Evolutionary conservation across 2,888 invertebrate genomes (phyloP).

Genomic region (Cosmopolites sordidus): DNA sequence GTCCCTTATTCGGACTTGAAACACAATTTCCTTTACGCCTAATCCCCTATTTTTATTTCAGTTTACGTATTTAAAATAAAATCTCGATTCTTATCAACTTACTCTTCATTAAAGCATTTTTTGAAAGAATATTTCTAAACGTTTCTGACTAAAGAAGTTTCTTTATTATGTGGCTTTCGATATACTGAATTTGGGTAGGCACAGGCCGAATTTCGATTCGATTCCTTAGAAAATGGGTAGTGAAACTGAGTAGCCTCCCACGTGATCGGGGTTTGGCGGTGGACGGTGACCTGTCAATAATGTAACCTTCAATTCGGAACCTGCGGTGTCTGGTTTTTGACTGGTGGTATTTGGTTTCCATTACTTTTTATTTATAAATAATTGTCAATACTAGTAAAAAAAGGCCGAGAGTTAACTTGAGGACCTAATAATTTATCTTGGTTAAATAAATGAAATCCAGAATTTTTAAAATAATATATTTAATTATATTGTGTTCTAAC

Average conservation of each 20-base stretch:
- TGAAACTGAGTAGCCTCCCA: conserved; percentile 95
- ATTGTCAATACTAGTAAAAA: no score
- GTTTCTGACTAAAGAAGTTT: conserved; percentile 18
- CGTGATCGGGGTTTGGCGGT: conserved; percentile 84
- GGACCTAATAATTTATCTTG: no score
- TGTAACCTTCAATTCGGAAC: conserved; percentile 76
- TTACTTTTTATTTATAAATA: no score
- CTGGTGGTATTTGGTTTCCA: no score
- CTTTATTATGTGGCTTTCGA: conserved; percentile 29
- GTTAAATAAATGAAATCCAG: no score
- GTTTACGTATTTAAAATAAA: conserved; percentile 33
- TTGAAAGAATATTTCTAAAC: conserved; percentile 5
- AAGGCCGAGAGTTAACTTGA: no score
- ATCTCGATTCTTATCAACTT: conserved; percentile 17
- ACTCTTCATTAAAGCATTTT: conserved; percentile 5
- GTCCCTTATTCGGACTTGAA: no score
- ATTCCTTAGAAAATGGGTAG: conserved; percentile 93
- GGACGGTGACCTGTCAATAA: conserved; percentile 56
- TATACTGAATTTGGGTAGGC: conserved; percentile 66
- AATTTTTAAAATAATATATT: neutral
- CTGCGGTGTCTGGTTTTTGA: no score
- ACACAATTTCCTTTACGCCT: no score
- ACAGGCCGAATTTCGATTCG: conserved; percentile 96
- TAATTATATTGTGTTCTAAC: neutral
- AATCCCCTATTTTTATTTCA: no score